A percentile compares a stretch with the other conserved stretches of the same genome.
phyloP scores from a whole-genome alignment of 2,797 vertebrate genomes.

The Jordanella pulchra region DNA sequence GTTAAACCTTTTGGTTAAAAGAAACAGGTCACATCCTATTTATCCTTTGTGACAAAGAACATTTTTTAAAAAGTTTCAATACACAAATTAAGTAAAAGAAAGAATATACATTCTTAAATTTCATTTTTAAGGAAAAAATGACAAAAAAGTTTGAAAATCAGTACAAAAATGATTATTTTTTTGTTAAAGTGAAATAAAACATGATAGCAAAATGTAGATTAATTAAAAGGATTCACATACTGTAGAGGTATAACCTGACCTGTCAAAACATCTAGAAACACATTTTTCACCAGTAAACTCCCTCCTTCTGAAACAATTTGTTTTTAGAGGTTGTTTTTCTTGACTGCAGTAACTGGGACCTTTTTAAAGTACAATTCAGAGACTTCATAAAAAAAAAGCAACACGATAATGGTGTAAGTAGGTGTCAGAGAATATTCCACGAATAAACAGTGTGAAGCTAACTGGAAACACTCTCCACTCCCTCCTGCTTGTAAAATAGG shows the following conservation, averaged over 20 bases:
- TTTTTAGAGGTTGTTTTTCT: not conserved
- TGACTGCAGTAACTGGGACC: constrained; percentile 30
- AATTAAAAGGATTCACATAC: not conserved
- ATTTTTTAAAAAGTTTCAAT: too few species aligned
- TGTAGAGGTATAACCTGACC: not conserved
- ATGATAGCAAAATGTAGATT: not conserved
- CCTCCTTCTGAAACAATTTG: not conserved
- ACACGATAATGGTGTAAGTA: constrained; percentile 83
- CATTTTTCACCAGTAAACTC: not conserved
- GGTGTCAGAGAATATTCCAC: constrained; percentile 86
- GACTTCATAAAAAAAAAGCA: constrained; percentile 40
- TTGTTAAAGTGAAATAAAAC: not conserved
- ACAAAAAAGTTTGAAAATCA: not conserved
- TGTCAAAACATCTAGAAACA: not conserved
- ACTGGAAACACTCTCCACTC: constrained; percentile 76
- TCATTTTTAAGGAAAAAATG: too few species aligned
- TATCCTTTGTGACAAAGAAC: too few species aligned
- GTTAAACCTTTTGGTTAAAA: too few species aligned
- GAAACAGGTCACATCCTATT: too few species aligned
- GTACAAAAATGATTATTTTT: too few species aligned
- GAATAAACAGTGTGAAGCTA: constrained; percentile 82
- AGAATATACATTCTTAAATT: too few species aligned
- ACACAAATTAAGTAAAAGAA: too few species aligned
- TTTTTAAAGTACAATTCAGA: constrained; percentile 58
- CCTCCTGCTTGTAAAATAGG: constrained; percentile 74